phyloP scores from a whole-genome alignment of 2,797 vertebrate genomes.

The Tangara arthus region DNA sequence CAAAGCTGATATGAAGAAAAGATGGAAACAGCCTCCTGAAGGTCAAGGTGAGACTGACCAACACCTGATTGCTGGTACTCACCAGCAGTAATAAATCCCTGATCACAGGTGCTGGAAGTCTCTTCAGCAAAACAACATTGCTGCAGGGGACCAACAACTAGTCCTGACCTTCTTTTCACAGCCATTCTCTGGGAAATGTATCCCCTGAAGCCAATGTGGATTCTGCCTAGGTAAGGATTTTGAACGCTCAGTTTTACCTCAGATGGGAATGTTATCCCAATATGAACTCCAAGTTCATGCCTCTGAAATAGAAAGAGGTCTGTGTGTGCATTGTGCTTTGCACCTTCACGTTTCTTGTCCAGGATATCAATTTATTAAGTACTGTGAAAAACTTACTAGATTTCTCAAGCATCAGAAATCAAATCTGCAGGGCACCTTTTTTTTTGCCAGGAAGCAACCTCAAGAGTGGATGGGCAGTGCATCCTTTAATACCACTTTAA shows the following conservation, averaged over 20 bases:
- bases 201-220: not conserved
- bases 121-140: not conserved
- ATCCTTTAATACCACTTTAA: not conserved
- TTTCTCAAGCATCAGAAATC: not conserved
- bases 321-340: not conserved
- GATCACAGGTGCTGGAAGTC: not conserved
- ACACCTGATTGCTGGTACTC: not conserved
- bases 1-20: not conserved
- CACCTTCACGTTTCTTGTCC: not conserved
- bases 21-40: not conserved
- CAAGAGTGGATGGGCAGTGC: not conserved
- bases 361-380: not conserved
- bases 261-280: not conserved
- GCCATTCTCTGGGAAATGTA: not conserved
- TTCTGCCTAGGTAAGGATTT: slow-evolving; percentile 29
- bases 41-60: not conserved
- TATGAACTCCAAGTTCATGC: not conserved
- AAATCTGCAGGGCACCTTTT: not conserved
- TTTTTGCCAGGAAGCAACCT: not conserved
- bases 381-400: not conserved
- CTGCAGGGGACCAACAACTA: not conserved
- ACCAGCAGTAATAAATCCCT: not conserved
- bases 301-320: not conserved
- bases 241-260: not conserved
- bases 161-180: not conserved